Percentiles rank a stretch among this genome's conserved stretches.
These are phyloP conservation scores for Pantala flavescens DNA, from an alignment of 1,140 invertebrate species.

Conservation along the genomic window DNA sequence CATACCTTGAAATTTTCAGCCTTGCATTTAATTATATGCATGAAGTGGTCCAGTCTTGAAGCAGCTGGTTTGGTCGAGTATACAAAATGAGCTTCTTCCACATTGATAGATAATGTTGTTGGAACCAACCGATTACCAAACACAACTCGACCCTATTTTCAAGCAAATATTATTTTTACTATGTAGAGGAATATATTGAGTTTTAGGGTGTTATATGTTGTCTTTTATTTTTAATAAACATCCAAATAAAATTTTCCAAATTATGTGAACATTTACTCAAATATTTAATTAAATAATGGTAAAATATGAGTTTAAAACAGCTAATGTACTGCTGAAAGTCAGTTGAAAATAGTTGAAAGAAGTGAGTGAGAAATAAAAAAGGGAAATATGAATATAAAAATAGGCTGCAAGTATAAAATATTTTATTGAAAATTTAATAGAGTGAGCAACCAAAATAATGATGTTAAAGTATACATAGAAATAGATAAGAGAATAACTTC, in stretches of 20 bases:
- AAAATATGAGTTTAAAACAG: too few species aligned
- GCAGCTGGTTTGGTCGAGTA: constrained; percentile 93
- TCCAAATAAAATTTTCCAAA: constrained; percentile 10
- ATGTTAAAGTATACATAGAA: too few species aligned
- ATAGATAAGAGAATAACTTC: too few species aligned
- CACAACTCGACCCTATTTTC: constrained; percentile 68
- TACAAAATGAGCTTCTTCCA: constrained; percentile 89
- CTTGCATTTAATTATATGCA: constrained; percentile 92
- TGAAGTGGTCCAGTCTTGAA: constrained; percentile 84
- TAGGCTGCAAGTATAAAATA: too few species aligned
- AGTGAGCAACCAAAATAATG: too few species aligned
- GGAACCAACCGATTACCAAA: constrained; percentile 95
- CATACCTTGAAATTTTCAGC: constrained; percentile 81
- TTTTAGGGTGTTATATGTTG: background rate
- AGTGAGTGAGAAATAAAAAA: too few species aligned
- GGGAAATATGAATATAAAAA: too few species aligned
- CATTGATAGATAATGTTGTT: constrained; percentile 81
- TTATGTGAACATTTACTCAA: constrained; percentile 12
- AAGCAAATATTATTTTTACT: constrained; percentile 13
- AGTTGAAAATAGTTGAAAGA: too few species aligned
- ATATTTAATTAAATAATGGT: too few species aligned
- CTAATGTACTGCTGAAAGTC: too few species aligned
- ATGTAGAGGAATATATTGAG: background rate
- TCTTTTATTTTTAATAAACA: background rate
- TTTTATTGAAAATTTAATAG: too few species aligned